phyloP scores from a whole-genome alignment of 2,888 invertebrate species.

The Ochropleura plecta region DNA sequence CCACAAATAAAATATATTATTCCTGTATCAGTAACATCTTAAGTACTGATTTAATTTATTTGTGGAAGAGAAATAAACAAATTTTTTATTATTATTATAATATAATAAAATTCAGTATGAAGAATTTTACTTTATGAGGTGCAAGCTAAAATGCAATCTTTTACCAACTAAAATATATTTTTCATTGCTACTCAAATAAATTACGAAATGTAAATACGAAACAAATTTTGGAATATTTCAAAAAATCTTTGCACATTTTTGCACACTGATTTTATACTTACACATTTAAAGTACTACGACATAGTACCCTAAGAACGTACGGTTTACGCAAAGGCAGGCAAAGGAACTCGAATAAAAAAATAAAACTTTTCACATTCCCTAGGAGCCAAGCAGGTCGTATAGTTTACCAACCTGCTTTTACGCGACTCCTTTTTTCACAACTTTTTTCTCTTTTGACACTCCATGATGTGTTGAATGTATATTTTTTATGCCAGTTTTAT shows the following conservation, averaged over 20 bases:
- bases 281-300: neutral
- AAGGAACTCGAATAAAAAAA: conserved; percentile 55
- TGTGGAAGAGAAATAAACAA: no score
- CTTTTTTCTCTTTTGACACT: conserved; percentile 33
- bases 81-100: no score
- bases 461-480: conserved; percentile 7
- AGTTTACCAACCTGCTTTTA: conserved; percentile 53
- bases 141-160: neutral
- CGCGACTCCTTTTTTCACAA: conserved; percentile 24
- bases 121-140: neutral
- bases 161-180: no score
- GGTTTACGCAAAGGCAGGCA: conserved; percentile 38
- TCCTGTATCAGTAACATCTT: no score
- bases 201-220: no score
- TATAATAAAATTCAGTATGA: neutral
- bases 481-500: conserved; percentile 18
- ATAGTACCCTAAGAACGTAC: conserved; percentile 1
- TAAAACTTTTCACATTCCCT: conserved; percentile 57
- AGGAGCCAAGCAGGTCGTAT: conserved; percentile 50
- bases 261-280: neutral
- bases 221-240: neutral
- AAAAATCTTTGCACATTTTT: neutral
- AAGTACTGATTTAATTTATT: no score
- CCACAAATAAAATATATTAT: no score
- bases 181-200: neutral